Percentiles rank a stretch among this genome's conserved stretches.
These are phyloP conservation scores for Mystacornis crossleyi DNA, from an alignment of 2,113 vertebrate genomes.

Conservation along the genomic window DNA sequence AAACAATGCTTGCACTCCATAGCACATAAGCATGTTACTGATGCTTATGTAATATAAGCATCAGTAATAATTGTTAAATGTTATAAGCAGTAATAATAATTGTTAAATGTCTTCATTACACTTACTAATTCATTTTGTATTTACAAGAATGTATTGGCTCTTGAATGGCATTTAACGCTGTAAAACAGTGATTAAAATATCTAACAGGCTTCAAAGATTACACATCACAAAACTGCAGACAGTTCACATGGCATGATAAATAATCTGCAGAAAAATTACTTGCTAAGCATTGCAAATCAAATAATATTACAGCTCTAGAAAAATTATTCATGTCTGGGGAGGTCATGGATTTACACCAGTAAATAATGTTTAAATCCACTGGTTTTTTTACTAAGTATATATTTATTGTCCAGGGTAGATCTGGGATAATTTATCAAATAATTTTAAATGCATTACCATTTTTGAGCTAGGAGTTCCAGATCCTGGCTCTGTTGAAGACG, in stretches of 20 bases:
- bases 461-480: neutral
- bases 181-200: neutral
- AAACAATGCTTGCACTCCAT: neutral
- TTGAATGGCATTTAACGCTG: neutral
- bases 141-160: neutral
- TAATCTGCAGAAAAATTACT: neutral
- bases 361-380: neutral
- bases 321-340: neutral
- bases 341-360: neutral
- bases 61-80: too few relatives aligned
- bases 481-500: neutral
- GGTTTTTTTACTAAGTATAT: neutral
- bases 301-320: neutral
- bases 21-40: neutral
- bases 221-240: neutral
- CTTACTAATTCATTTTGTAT: neutral
- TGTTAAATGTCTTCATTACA: neutral
- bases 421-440: neutral
- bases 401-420: neutral
- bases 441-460: neutral
- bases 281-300: constrained; percentile 16
- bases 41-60: too few relatives aligned
- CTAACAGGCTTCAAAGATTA: neutral
- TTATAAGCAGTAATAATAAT: neutral
- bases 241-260: neutral